These are phyloP conservation scores for Artibeus lituratus DNA, from an alignment of 2,797 vertebrate genomes.

Conservation along the genomic window DNA sequence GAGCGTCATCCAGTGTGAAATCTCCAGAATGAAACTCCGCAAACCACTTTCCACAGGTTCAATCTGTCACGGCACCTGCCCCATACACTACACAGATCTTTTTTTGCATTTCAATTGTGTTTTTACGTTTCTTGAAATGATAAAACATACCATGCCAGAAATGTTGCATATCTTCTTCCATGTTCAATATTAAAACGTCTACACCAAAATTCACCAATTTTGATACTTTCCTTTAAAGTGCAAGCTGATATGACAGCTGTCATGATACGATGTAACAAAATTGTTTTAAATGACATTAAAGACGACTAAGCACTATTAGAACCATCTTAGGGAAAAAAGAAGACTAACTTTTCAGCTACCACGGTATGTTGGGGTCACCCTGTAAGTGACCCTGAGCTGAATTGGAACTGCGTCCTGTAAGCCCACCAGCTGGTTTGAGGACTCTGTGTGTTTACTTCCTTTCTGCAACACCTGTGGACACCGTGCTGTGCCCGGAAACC, in stretches of 20 bases:
- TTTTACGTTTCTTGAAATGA: not conserved
- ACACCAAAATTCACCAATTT: not conserved
- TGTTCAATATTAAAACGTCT: not conserved
- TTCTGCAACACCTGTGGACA: not conserved
- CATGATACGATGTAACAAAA: not conserved
- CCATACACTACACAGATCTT: not conserved
- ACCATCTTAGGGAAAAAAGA: no score
- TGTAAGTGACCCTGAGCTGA: not conserved
- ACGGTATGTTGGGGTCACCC: not conserved
- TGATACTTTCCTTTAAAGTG: not conserved
- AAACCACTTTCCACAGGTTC: not conserved
- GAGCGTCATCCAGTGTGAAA: not conserved
- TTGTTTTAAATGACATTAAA: not conserved
- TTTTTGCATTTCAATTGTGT: not conserved
- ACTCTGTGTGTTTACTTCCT: not conserved
- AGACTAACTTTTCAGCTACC: no score
- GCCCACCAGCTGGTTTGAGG: not conserved
- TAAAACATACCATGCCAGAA: not conserved
- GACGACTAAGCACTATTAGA: no score
- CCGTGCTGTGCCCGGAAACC: rapidly evolving
- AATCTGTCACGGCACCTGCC: not conserved
- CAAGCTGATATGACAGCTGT: not conserved
- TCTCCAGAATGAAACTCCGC: not conserved
- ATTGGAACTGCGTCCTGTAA: not conserved
- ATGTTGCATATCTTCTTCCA: not conserved